Base-by-base conservation (phyloP, 1,140 invertebrate genomes). In the Nixonia krombeini region DNA sequence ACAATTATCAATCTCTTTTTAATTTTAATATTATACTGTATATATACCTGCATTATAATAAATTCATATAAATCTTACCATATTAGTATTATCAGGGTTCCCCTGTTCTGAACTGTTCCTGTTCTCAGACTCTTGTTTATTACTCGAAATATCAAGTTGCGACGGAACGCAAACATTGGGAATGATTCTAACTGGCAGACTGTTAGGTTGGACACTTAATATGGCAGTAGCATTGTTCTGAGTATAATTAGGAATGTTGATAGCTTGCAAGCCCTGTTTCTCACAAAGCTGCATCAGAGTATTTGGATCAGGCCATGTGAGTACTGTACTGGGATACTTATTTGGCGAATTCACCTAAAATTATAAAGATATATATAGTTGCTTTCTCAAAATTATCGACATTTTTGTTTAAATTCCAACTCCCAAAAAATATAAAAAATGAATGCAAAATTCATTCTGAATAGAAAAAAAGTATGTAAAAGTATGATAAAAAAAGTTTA, bases 211-310 rank as follows among this genome's bases (percentile, higher is more conserved):
- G 9, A 76, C 71, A 59, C 59, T 66, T 5, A 84, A 56, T 59
- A 82, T 62, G n/a, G 73, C 45, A 49, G 73, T 72, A 26, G 73
- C 59, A 17, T 75, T 82, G 47, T 78, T 81, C 69, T 81, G 76
- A 71, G 61, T 78, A 29, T 80, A 85, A 71, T 73, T 84, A 16
- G 83, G 83, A 78, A 84, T 81, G 73, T 82, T 85, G 18, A 84
- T 76, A 13, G 80, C 41, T 47, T 83, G 82, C 17, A 84, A 70
- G 44, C 75, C 73, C 23, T 81, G 80, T 29, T 83, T 83, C 13
- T 83, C 83, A 28, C 81, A 83, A 0, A 84, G 45, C 46, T 83
- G 82, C 71, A 83, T 78, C 38, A 84, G 44, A 4, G 76, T 65
- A 59, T 77, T 84, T 1, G 80, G 67, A 59, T 83, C 80, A 2